Evolutionary conservation across 2,797 vertebrate genomes (phyloP).

Genomic region (Rhadinocentrus ornatus): DNA sequence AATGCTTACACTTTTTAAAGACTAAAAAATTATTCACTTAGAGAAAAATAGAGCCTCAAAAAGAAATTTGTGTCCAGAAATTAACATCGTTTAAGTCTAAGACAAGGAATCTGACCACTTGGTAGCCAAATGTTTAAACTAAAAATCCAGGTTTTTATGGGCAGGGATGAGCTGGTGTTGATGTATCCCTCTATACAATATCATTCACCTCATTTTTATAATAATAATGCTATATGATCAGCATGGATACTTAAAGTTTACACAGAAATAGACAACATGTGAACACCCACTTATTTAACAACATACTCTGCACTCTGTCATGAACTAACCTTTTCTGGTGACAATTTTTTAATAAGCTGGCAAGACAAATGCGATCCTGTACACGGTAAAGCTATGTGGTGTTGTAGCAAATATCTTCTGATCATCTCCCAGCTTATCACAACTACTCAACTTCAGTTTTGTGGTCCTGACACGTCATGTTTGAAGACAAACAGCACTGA

Average conservation of each 20-base stretch:
- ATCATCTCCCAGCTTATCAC: constrained; percentile 2
- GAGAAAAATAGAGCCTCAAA: not conserved
- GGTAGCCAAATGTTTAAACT: constrained; percentile 13
- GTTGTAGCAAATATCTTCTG: constrained; percentile 21
- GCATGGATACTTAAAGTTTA: constrained; percentile 31
- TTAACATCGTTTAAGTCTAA: constrained; percentile 6
- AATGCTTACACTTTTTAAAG: not conserved
- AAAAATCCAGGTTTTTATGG: constrained; percentile 7
- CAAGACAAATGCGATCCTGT: constrained; percentile 25
- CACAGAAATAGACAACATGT: constrained; percentile 37
- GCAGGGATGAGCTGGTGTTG: constrained; percentile 30
- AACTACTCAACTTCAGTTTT: constrained; percentile 9
- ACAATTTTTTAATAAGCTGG: constrained; percentile 31
- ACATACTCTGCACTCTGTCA: constrained; percentile 36
- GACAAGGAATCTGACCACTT: constrained; percentile 5
- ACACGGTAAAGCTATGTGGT: constrained; percentile 9
- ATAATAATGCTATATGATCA: constrained; percentile 34
- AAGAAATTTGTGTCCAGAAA: constrained; percentile 6
- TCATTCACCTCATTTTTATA: constrained; percentile 19
- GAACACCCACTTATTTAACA: constrained; percentile 35
- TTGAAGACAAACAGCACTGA: constrained; percentile 37
- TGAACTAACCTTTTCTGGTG: constrained; percentile 27
- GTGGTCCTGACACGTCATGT: constrained; percentile 7
- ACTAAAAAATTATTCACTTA: not conserved
- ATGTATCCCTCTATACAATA: constrained; percentile 40